Base-by-base conservation (phyloP, 2,113 vertebrate species). In the Scomber colias region DNA sequence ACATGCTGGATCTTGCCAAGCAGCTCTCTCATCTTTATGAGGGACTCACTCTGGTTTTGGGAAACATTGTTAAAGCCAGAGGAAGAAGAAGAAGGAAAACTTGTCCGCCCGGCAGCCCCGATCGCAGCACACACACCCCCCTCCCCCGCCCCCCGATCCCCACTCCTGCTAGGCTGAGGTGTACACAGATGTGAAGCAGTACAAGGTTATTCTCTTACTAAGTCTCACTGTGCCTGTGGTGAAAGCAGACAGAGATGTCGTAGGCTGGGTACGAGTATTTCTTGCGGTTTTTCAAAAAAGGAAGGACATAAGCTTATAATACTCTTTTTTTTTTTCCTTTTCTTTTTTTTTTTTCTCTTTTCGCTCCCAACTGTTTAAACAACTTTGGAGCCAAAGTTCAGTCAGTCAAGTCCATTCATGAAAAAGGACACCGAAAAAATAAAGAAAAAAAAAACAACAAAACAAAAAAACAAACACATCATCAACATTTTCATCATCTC, bases 201-300 rank as follows among this genome's bases (percentile, higher is more conserved):
- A 82, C 74, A 66, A 30, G 57, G 71, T 87, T 64, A 24, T 87
- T 84, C 67, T 86, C 77, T 85, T 87, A 85, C 75, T 88, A 81
- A 88, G 80, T 87, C 79, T 90, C 63, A 82, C 49, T 86, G 89
- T 93, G 93, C 91, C 92, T 94, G 92, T 92, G 90, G 68, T 83
- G 86, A 82, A 76, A 84, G 90, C 89, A 84, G 82, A 91, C 85
- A 85, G 84, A 87, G 84, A 81, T 89, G 85, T 80, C 70, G 79
- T 93, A 93, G 93, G 92, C 93, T 95, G 93, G 91, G 89, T 92
- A 90, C 89, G 83, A 93, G 78, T 76, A 81, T 82, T 88, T 90
- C 90, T 92, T 93, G 90, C 87, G 65, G 76, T 87, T 90, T 87
- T 90, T 79, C 87, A 79, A 93, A 89, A 86, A 73, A 81, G 79